Conservation (phyloP, 2,113 vertebrate species). For the Brachyhypopomus gauderio region DNA sequence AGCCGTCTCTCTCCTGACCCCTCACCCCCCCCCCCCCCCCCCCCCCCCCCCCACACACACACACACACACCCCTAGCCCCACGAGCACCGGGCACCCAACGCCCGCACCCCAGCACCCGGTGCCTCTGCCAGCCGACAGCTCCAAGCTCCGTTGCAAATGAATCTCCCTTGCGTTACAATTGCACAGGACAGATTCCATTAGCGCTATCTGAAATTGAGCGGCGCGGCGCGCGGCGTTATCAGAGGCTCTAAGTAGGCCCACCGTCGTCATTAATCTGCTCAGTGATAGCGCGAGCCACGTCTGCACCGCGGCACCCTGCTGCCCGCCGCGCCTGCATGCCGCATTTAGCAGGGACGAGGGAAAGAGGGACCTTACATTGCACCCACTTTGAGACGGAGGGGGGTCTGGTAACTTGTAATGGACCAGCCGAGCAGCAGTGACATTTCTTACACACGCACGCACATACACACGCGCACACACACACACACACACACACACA, state of each 20-base stretch:
- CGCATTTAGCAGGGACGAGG: conserved; percentile 14
- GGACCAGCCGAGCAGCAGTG: conserved; percentile 21
- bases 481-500: neutral
- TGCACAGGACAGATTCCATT: conserved; percentile 99
- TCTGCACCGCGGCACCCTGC: neutral
- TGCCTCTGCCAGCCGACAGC: conserved; percentile 83
- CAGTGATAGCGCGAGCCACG: conserved; percentile 75
- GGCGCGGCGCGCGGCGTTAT: conserved; percentile 84
- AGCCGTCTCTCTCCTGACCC: conserved; percentile 87
- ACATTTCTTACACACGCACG: conserved; percentile 12
- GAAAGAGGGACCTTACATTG: neutral
- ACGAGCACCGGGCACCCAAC: conserved; percentile 69
- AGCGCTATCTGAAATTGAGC: conserved; percentile 99
- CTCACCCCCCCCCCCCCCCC: neutral
- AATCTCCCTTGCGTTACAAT: conserved; percentile 99
- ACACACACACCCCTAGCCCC: conserved; percentile 40
- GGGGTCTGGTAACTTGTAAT: neutral
- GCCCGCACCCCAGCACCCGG: neutral
- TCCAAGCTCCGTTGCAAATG: conserved; percentile 99
- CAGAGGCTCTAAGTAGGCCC: conserved; percentile 77
- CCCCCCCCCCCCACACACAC: conserved; percentile 4
- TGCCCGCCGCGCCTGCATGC: neutral
- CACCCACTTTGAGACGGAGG: neutral
- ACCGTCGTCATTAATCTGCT: conserved; percentile 95
- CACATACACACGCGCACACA: no score